Percentiles rank a stretch among this genome's conserved stretches.
Conservation (phyloP, 2,888 invertebrate species). For the Hydraecia micacea region DNA sequence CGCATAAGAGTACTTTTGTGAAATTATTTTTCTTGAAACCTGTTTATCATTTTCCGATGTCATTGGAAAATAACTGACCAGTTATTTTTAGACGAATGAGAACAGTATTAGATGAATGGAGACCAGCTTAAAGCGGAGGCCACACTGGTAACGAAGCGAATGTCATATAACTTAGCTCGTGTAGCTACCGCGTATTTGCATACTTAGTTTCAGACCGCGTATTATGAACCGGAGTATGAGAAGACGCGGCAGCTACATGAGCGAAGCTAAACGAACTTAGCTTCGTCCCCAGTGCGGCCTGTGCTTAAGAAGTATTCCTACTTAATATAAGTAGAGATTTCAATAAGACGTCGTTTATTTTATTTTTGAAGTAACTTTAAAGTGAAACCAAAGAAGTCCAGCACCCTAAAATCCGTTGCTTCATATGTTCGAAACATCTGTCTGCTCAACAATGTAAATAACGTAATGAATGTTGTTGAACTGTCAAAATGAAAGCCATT, state of each 20-base stretch:
- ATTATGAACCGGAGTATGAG: too few relatives aligned
- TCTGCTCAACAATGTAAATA: background rate
- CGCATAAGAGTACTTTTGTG: background rate
- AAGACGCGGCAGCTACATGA: too few relatives aligned
- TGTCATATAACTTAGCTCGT: background rate
- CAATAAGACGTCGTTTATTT: background rate
- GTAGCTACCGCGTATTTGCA: too few relatives aligned
- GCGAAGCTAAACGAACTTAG: too few relatives aligned
- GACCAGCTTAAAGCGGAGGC: background rate
- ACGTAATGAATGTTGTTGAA: background rate
- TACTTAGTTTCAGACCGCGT: too few relatives aligned
- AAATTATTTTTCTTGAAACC: background rate
- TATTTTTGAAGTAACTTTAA: background rate
- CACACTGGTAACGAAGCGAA: too few relatives aligned
- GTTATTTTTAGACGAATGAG: background rate
- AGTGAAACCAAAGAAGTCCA: background rate
- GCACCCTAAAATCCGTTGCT: too few relatives aligned
- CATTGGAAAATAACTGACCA: background rate
- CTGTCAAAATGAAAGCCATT: background rate
- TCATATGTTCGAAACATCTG: too few relatives aligned
- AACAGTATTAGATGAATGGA: background rate
- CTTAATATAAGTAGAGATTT: background rate
- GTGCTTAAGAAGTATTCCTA: background rate
- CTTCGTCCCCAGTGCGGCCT: too few relatives aligned
- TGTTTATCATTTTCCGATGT: too few relatives aligned